Evolutionary conservation across 2,797 vertebrate species (phyloP), one percentile per base, ranked within the genome.

Genomic region (Arrhamphus sclerolepis): DNA sequence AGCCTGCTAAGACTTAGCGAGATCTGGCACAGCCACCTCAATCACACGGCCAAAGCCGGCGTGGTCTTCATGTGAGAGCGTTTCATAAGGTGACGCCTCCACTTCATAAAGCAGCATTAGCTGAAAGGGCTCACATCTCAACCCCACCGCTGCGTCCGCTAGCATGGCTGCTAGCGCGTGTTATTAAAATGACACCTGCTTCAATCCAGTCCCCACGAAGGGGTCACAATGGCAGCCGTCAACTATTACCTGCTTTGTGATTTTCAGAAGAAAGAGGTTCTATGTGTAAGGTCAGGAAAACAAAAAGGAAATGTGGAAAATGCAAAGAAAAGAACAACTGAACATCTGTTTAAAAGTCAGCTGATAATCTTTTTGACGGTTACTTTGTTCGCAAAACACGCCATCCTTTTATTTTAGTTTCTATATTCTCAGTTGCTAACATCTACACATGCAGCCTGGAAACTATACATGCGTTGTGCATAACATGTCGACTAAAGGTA

Each of bases 51-150:
- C 90, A 82, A 75, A 93, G 91, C 89, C 89, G 86, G 87, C 87
- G 90, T 91, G 91, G 92, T 94, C 91, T 93, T 92, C 91, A 87
- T 93, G 93, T 90, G 89, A 88, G 93, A 92, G 93, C 93, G 90
- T 60, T 67, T 87, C 85, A 86, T 88, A 86, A 89, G 62, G 66
- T 64, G 31, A 62, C 17, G 52, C 65, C 65, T 69, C 66, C 68
- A 51, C 94, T 94, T 97, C 95, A 98, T 98, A 98, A 98, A 97
- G 92, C 87, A 93, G 96, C 94, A 96, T 97, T 98, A 95, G 92
- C 93, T 92, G 87, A 78, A 75, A 62, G 91, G 93, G 95, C 93
- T 95, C 94, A 94, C 92, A 88, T 52, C 94, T 95, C 94, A 95
- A 94, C 93, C 83, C 95, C 95, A 89, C 92, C 85, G 90, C 91